A percentile compares a stretch with the other conserved stretches of the same genome.
Evolutionary conservation across 2,113 vertebrate genomes (phyloP).

Genomic region (Dinomys branickii): DNA sequence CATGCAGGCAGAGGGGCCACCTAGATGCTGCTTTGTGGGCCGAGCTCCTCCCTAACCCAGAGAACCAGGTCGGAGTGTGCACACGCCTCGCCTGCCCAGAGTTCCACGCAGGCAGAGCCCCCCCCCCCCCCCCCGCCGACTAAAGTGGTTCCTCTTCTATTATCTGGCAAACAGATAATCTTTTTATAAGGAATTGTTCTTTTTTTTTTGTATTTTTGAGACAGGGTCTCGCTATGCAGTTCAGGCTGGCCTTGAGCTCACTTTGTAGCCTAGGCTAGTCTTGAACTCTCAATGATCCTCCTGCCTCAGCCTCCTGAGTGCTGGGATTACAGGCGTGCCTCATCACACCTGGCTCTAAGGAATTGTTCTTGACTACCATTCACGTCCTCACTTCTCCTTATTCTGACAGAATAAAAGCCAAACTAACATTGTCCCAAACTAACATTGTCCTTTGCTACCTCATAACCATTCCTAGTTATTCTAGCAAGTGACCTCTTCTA

Average conservation of each 20-base stretch:
- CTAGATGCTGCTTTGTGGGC: too few species aligned
- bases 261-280: too few species aligned
- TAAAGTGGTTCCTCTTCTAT: not conserved
- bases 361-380: not conserved
- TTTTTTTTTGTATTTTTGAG: not conserved
- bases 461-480: not conserved
- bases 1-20: too few species aligned
- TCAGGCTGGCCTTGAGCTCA: too few species aligned
- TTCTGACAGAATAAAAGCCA: not conserved
- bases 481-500: not conserved
- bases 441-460: not conserved
- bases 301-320: too few species aligned
- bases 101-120: too few species aligned
- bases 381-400: not conserved
- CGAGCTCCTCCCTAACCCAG: too few species aligned
- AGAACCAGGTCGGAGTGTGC: too few species aligned
- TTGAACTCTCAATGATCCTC: too few species aligned
- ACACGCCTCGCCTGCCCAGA: too few species aligned
- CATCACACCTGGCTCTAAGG: not conserved
- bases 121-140: not conserved
- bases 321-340: too few species aligned
- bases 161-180: constrained; percentile 1
- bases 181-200: not conserved
- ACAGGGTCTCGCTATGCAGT: too few species aligned
- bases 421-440: not conserved